Conservation (phyloP, 2,113 vertebrate species). For the Xiphias gladius region DNA sequence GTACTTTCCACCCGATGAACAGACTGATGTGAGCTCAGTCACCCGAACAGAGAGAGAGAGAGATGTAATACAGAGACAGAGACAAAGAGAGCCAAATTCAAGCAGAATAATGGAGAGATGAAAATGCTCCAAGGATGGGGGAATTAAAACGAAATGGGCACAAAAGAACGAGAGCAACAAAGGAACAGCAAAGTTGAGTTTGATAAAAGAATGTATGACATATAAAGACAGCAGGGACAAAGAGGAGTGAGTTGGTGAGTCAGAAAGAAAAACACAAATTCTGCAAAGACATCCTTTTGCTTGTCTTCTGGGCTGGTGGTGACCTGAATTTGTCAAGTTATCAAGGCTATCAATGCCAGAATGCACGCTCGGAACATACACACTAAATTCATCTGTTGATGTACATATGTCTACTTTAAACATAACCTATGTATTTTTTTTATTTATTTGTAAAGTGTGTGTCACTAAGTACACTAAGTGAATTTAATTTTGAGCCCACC, state of each 20-base stretch:
- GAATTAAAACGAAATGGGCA: constrained; percentile 6
- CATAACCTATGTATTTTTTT: not conserved
- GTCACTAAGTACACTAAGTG: not conserved
- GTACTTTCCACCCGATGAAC: constrained; percentile 11
- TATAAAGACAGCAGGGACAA: constrained; percentile 22
- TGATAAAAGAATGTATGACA: constrained; percentile 39
- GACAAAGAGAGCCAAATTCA: constrained; percentile 7
- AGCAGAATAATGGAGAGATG: constrained; percentile 28
- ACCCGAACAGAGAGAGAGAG: constrained; percentile 16
- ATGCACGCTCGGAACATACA: not conserved
- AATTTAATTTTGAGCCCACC: constrained; percentile 9
- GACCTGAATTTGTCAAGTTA: constrained; percentile 58
- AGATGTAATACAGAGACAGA: constrained; percentile 5
- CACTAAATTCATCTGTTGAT: not conserved
- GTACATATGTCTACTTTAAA: constrained; percentile 1
- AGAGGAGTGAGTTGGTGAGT: constrained; percentile 38
- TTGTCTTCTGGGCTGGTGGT: constrained; percentile 21
- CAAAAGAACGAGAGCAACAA: constrained; percentile 4
- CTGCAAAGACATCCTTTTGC: constrained; percentile 26
- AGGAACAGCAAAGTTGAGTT: constrained; percentile 9
- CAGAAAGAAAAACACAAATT: constrained; percentile 30
- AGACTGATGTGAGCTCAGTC: constrained; percentile 16
- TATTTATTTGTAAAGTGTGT: too few species aligned
- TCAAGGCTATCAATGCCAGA: not conserved
- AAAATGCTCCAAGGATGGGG: constrained; percentile 14